A percentile compares a stretch with the other conserved stretches of the same genome.
phyloP scores from a whole-genome alignment of 2,888 invertebrate species.

The Dryobotodes eremita region DNA sequence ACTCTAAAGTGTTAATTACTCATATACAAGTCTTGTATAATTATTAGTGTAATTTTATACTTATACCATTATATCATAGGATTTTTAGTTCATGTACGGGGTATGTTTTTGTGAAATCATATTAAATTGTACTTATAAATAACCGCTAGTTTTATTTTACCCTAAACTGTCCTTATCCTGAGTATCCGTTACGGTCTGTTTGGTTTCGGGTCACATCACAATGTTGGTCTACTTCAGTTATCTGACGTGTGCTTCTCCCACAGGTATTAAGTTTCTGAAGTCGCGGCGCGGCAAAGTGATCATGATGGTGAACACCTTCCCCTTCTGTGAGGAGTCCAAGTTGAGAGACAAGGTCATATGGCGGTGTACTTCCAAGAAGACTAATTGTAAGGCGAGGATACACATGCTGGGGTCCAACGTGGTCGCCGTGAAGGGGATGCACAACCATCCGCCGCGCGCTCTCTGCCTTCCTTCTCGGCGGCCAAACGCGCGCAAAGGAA shows the following conservation, averaged over 20 bases:
- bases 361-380: conserved; percentile 90
- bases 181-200: conserved; percentile 32
- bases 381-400: conserved; percentile 89
- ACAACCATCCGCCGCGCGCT: conserved; percentile 88
- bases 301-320: conserved; percentile 90
- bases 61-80: conserved; percentile 87
- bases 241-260: conserved; percentile 80
- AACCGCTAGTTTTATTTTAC: conserved; percentile 86
- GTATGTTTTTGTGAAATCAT: conserved; percentile 89
- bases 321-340: conserved; percentile 90
- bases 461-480: conserved; percentile 76
- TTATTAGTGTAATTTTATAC: conserved; percentile 88
- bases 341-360: conserved; percentile 89
- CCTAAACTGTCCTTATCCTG: conserved; percentile 40
- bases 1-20: conserved; percentile 82
- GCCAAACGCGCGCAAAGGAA: conserved; percentile 70
- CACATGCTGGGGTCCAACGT: conserved; percentile 88
- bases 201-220: conserved; percentile 37
- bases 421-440: conserved; percentile 89
- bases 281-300: conserved; percentile 89
- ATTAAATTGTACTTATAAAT: conserved; percentile 90
- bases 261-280: conserved; percentile 89
- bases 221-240: conserved; percentile 57
- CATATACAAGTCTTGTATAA: conserved; percentile 82
- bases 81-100: conserved; percentile 88